These are phyloP conservation scores for Eleutherodactylus coqui DNA, from an alignment of 2,797 vertebrate species.

Conservation along the genomic window DNA sequence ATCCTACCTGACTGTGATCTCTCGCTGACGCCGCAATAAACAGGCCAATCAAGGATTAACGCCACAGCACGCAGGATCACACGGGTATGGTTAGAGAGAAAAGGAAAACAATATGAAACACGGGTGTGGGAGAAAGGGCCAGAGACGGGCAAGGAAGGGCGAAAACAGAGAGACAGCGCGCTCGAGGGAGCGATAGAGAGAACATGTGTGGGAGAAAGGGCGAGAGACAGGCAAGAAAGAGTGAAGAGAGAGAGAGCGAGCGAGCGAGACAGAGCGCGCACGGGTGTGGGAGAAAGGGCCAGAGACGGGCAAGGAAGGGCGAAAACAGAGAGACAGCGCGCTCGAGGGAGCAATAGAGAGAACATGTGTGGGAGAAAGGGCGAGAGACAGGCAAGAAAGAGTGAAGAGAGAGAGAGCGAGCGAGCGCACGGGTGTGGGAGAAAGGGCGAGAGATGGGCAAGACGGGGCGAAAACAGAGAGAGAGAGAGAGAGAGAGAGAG, in stretches of 20 bases:
- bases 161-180: neutral
- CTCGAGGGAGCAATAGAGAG: neutral
- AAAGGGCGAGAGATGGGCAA: neutral
- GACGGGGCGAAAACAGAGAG: neutral
- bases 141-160: neutral
- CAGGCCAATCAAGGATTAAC: conserved; percentile 75
- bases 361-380: neutral
- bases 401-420: no score
- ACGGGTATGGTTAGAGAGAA: conserved; percentile 42
- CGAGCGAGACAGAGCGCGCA: no score
- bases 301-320: neutral
- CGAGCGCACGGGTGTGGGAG: neutral
- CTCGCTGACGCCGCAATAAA: conserved; percentile 81
- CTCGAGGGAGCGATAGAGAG: neutral
- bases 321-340: neutral
- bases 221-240: neutral
- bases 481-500: no score
- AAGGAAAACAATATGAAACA: conserved; percentile 28
- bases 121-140: neutral
- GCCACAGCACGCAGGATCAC: conserved; percentile 60
- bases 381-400: neutral
- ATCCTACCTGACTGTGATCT: conserved; percentile 87
- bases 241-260: no score
- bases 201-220: neutral
- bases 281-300: neutral